A percentile compares a stretch with the other conserved stretches of the same genome.
phyloP scores from a whole-genome alignment of 2,113 vertebrate genomes.

The Hippocampus mohnikei region DNA sequence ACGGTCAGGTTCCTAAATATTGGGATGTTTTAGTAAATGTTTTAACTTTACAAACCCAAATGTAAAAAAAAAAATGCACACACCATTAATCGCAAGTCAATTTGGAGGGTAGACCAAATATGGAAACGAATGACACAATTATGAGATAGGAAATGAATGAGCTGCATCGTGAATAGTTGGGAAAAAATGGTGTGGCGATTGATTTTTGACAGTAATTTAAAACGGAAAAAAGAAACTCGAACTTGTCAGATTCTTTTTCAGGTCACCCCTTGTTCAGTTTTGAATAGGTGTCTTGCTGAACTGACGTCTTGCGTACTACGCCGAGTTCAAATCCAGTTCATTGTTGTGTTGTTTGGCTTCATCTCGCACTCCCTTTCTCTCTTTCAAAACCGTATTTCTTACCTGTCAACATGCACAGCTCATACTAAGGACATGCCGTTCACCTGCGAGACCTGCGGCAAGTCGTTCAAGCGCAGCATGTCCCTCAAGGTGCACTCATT shows the following conservation, averaged over 20 bases:
- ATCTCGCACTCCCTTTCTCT: too few species aligned
- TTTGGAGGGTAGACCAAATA: too few species aligned
- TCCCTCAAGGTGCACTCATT: slow-evolving; percentile 97
- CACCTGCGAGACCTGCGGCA: slow-evolving; percentile 97
- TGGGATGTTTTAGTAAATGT: not conserved
- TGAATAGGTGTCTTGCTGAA: too few species aligned
- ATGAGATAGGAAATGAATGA: too few species aligned
- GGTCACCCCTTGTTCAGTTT: too few species aligned
- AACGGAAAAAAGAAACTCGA: not conserved
- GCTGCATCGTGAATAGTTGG: too few species aligned
- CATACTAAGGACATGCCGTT: slow-evolving; percentile 99
- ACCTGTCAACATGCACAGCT: slow-evolving; percentile 70
- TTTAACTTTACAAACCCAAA: not conserved
- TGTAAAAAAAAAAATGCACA: not conserved
- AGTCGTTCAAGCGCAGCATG: slow-evolving; percentile 98
- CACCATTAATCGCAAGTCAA: not conserved
- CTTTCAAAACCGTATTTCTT: not conserved
- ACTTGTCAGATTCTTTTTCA: not conserved
- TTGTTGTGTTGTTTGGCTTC: too few species aligned
- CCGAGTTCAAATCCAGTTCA: too few species aligned
- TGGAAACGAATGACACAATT: too few species aligned
- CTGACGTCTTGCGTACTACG: not conserved
- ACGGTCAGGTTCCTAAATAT: too few species aligned
- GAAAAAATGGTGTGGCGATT: too few species aligned
- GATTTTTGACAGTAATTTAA: too few species aligned